phyloP scores from a whole-genome alignment of 2,888 invertebrate species.

The Ophion obscuratus region DNA sequence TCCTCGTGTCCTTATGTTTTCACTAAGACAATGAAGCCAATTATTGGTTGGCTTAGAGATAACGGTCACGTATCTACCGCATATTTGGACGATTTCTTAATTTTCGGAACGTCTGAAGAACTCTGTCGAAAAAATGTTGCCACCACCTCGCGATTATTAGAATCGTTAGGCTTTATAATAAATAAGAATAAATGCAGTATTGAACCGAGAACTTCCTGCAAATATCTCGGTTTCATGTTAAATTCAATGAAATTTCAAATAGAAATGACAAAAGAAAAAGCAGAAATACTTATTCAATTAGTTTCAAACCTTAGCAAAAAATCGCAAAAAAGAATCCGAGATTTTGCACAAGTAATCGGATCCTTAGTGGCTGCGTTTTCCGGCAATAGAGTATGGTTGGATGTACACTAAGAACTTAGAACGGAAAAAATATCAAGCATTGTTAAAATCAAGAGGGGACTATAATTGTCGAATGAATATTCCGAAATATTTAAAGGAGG shows the following conservation, averaged over 20 bases:
- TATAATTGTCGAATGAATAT: slow-evolving; percentile 24
- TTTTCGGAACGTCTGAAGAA: slow-evolving; percentile 27
- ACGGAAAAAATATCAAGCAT: slow-evolving; percentile 42
- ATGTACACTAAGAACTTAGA: slow-evolving; percentile 39
- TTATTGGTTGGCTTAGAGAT: slow-evolving; percentile 21
- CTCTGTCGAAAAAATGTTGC: slow-evolving; percentile 2
- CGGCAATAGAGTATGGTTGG: slow-evolving; percentile 37
- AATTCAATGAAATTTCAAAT: slow-evolving; percentile 31
- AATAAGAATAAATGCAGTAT: slow-evolving; percentile 41
- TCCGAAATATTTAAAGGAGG: too few species aligned
- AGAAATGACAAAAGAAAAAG: slow-evolving; percentile 17
- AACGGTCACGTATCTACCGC: slow-evolving; percentile 5
- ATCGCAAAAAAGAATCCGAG: slow-evolving; percentile 35
- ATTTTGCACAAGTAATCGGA: slow-evolving; percentile 45
- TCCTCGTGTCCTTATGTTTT: slow-evolving; percentile 49
- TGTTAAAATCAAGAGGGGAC: slow-evolving; percentile 17
- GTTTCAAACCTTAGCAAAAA: slow-evolving; percentile 13
- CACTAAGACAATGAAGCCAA: slow-evolving; percentile 35
- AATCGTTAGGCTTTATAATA: slow-evolving; percentile 31
- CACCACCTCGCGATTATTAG: slow-evolving; percentile 11
- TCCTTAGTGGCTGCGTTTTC: slow-evolving; percentile 32
- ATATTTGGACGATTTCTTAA: slow-evolving; percentile 40
- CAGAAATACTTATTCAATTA: slow-evolving; percentile 15
- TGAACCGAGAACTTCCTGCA: slow-evolving; percentile 29
- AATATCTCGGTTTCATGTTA: slow-evolving; percentile 41